Evolutionary conservation across 1,140 invertebrate genomes (phyloP).

Genomic region (Bombus waltoni): DNA sequence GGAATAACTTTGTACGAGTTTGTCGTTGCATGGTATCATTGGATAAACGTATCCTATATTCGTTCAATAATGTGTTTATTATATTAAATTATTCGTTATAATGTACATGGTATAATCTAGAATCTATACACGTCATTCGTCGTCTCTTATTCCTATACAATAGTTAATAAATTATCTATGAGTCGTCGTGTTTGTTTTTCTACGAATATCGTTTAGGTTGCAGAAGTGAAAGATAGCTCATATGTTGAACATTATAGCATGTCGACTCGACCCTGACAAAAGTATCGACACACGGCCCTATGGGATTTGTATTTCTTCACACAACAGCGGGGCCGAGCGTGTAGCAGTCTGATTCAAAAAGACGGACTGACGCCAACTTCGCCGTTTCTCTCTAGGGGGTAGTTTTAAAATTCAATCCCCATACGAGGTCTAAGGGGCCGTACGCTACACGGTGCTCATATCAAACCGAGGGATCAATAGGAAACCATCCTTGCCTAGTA

Average conservation of each 20-base stretch:
- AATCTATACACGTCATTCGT: too few species aligned
- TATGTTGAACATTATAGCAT: slow-evolving; percentile 18
- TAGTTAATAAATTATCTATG: too few species aligned
- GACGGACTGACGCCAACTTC: slow-evolving; percentile 58
- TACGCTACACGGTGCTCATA: slow-evolving; percentile 68
- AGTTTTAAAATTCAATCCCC: slow-evolving; percentile 80
- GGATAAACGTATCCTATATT: too few species aligned
- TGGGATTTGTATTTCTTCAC: slow-evolving; percentile 75
- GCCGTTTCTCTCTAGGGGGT: slow-evolving; percentile 68
- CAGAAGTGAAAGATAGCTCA: background rate
- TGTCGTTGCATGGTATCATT: too few species aligned
- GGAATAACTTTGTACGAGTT: too few species aligned
- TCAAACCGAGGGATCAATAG: slow-evolving; percentile 66
- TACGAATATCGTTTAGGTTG: too few species aligned
- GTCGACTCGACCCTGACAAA: slow-evolving; percentile 31
- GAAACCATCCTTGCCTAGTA: slow-evolving; percentile 8
- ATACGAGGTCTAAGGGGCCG: slow-evolving; percentile 67
- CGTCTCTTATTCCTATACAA: too few species aligned
- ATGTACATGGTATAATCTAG: too few species aligned
- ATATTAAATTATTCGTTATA: too few species aligned
- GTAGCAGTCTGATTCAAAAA: slow-evolving; percentile 73
- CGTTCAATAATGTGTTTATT: too few species aligned
- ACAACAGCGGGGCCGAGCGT: slow-evolving; percentile 73
- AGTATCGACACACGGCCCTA: slow-evolving; percentile 65
- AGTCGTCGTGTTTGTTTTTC: too few species aligned